Evolutionary conservation across 2,888 invertebrate species (phyloP).

Genomic region (Axea sp.): DNA sequence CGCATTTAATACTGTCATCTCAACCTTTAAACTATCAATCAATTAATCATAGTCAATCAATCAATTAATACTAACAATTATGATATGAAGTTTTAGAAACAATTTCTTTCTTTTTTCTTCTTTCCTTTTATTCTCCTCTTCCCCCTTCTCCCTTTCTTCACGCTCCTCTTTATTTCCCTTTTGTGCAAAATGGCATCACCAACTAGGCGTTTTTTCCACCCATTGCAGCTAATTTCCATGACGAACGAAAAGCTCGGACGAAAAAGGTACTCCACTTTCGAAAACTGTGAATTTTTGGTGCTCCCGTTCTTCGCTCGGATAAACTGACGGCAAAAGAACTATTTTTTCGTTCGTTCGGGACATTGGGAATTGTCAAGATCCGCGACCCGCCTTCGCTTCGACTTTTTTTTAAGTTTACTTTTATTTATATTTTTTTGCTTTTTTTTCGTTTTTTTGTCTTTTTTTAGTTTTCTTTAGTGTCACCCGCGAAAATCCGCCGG

Average conservation of each 20-base stretch:
- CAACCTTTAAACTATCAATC: conserved; percentile 55
- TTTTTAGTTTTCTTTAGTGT: no score
- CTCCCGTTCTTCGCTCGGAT: conserved; percentile 23
- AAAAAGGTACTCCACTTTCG: conserved; percentile 26
- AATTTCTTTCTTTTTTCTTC: conserved; percentile 25
- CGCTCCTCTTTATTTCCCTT: conserved; percentile 2
- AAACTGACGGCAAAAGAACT: neutral
- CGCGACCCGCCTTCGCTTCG: no score
- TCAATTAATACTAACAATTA: conserved; percentile 61
- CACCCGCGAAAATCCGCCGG: no score
- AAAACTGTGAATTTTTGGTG: conserved; percentile 21
- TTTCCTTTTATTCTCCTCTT: neutral
- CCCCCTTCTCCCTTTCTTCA: neutral
- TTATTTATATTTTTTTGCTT: no score
- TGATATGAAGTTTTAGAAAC: conserved; percentile 62
- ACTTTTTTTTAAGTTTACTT: no score
- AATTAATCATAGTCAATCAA: conserved; percentile 54
- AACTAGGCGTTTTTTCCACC: conserved; percentile 6
- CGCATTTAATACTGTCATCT: conserved; percentile 58
- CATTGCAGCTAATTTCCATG: conserved; percentile 22
- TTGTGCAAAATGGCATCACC: conserved; percentile 29
- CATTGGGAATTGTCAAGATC: no score
- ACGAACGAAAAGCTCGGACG: conserved; percentile 35
- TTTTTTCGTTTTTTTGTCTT: no score
- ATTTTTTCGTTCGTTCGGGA: no score